A percentile compares a stretch with the other conserved stretches of the same genome.
Evolutionary conservation across 1,140 invertebrate species (phyloP).

Genomic region (Schmidtea mediterranea): DNA sequence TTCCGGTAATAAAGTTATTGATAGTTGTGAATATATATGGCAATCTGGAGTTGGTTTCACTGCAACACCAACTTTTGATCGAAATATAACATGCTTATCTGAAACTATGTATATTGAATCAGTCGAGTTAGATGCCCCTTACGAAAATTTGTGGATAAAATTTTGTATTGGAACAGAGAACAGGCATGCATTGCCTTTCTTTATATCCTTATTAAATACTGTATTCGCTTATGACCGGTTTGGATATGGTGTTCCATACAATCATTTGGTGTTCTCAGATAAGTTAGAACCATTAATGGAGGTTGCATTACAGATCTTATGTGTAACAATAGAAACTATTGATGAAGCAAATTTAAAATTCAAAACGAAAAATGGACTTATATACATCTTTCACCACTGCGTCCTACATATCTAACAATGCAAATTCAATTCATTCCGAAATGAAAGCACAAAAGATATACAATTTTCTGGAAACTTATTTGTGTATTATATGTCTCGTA

Average conservation of each 20-base stretch:
- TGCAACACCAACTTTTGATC: constrained; percentile 49
- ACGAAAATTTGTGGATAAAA: constrained; percentile 32
- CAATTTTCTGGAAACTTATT: constrained; percentile 45
- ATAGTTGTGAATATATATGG: constrained; percentile 99
- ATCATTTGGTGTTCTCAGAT: constrained; percentile 82
- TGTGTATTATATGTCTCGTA: constrained; percentile 86
- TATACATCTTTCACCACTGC: no score
- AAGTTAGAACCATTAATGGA: constrained; percentile 76
- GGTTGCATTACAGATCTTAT: constrained; percentile 46
- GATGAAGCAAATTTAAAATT: neutral
- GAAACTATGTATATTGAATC: constrained; percentile 79
- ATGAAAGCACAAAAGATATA: no score
- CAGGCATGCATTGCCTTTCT: constrained; percentile 70
- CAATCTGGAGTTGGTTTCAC: constrained; percentile 95
- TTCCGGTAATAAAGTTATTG: constrained; percentile 73
- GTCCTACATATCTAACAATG: no score
- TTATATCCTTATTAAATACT: constrained; percentile 83
- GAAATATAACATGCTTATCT: constrained; percentile 68
- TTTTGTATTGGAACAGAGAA: constrained; percentile 33
- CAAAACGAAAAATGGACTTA: neutral
- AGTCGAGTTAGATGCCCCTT: constrained; percentile 32
- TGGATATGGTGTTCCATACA: constrained; percentile 81
- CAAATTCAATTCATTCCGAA: no score
- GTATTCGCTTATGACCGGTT: constrained; percentile 90
- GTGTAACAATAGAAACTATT: constrained; percentile 4